phyloP scores from a whole-genome alignment of 2,888 invertebrate genomes.

The Linnaemya vulpina region DNA sequence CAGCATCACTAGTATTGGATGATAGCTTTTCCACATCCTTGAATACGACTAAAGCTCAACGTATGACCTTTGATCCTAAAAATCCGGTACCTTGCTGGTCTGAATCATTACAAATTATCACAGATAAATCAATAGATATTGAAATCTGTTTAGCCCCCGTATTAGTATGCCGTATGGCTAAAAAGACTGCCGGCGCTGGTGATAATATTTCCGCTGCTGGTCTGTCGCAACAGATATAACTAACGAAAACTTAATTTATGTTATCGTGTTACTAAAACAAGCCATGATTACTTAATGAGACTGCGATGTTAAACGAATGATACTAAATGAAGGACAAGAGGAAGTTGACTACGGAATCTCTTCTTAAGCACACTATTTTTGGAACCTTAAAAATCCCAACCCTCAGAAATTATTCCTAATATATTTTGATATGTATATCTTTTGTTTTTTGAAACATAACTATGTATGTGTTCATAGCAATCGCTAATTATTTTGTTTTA shows the following conservation, averaged over 20 bases:
- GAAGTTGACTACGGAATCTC: conserved; percentile 22
- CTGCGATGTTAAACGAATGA: conserved; percentile 34
- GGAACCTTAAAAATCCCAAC: conserved; percentile 4
- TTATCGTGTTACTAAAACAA: conserved; percentile 39
- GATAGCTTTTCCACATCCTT: conserved; percentile 91
- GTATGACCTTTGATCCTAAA: conserved; percentile 87
- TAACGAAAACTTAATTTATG: not conserved
- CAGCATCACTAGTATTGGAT: conserved; percentile 87
- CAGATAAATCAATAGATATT: conserved; percentile 74
- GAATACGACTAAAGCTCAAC: conserved; percentile 82
- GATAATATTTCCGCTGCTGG: conserved; percentile 95
- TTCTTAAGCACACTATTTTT: conserved; percentile 26
- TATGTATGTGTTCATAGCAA: conserved; percentile 52
- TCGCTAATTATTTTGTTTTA: conserved; percentile 32
- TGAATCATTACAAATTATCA: conserved; percentile 84
- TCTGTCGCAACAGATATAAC: conserved; percentile 87
- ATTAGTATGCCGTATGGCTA: conserved; percentile 91
- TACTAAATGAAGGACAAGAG: conserved; percentile 3
- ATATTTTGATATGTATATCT: conserved; percentile 23
- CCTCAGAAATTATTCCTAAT: conserved; percentile 40
- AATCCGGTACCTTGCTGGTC: conserved; percentile 93
- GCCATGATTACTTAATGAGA: conserved; percentile 66
- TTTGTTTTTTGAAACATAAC: conserved; percentile 22
- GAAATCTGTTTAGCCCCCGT: conserved; percentile 93
- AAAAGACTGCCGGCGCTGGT: conserved; percentile 93